Evolutionary conservation across 1,140 invertebrate genomes (phyloP).

Genomic region (Drosophila takahashii): DNA sequence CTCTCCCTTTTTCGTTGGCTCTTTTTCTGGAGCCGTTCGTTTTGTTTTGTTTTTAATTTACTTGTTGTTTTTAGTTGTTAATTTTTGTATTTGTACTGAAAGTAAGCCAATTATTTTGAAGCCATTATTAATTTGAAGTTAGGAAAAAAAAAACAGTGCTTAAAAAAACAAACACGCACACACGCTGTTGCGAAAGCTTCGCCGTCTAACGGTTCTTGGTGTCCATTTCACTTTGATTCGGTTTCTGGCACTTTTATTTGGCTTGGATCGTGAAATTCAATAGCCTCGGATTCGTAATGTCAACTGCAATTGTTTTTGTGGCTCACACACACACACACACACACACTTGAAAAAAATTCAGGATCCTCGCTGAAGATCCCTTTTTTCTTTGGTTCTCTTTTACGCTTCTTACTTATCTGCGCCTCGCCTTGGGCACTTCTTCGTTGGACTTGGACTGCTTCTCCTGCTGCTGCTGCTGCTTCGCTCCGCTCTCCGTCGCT

Average conservation of each 20-base stretch:
- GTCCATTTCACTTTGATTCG: slow-evolving; percentile 19
- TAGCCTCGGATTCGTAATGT: not conserved
- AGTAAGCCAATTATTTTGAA: slow-evolving; percentile 47
- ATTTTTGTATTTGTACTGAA: slow-evolving; percentile 64
- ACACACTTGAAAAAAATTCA: slow-evolving; percentile 30
- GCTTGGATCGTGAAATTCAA: slow-evolving; percentile 1
- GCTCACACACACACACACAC: slow-evolving; percentile 9
- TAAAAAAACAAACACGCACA: slow-evolving; percentile 25
- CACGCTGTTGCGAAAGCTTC: slow-evolving; percentile 5
- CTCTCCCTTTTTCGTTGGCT: slow-evolving; percentile 49
- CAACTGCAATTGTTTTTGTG: slow-evolving; percentile 21
- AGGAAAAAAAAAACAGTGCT: slow-evolving; percentile 16
- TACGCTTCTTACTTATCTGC: slow-evolving; percentile 68
- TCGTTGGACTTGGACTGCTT: slow-evolving; percentile 39
- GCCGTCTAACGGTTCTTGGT: slow-evolving; percentile 25
- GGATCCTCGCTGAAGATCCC: slow-evolving; percentile 24
- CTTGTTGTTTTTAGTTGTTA: slow-evolving; percentile 18
- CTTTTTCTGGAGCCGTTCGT: slow-evolving; percentile 33
- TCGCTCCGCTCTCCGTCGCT: slow-evolving; percentile 5
- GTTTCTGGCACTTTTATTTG: not conserved
- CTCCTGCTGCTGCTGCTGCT: slow-evolving; percentile 11
- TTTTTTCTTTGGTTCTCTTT: slow-evolving; percentile 8
- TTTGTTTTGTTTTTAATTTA: slow-evolving; percentile 35
- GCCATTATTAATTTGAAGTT: slow-evolving; percentile 24
- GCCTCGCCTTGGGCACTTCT: slow-evolving; percentile 58